A percentile compares a stretch with the other conserved stretches of the same genome.
Conservation (phyloP, 2,888 invertebrate species). For the Ectemnius lituratus region DNA sequence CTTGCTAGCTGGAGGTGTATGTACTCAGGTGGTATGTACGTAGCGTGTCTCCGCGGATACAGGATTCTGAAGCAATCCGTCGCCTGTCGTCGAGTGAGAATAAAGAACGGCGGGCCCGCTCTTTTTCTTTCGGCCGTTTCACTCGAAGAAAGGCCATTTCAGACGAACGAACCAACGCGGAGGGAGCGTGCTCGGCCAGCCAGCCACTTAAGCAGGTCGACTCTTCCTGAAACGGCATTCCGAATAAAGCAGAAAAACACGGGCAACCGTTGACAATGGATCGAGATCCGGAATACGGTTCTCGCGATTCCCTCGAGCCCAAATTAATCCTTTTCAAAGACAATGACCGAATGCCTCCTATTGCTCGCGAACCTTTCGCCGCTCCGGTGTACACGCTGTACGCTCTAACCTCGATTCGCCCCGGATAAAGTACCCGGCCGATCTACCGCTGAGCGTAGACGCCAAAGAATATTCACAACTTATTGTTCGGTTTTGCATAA, state of each 20-base stretch:
- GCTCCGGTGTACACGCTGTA: neutral
- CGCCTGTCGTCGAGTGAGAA: conserved; percentile 60
- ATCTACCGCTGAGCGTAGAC: too few species aligned
- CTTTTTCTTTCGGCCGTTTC: conserved; percentile 46
- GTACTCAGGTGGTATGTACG: too few species aligned
- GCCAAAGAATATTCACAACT: too few species aligned
- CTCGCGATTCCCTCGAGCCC: conserved; percentile 28
- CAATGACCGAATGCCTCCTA: conserved; percentile 3
- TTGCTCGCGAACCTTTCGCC: neutral
- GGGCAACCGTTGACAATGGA: conserved; percentile 30
- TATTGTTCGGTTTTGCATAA: too few species aligned
- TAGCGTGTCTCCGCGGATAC: conserved; percentile 32
- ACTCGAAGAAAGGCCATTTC: conserved; percentile 34
- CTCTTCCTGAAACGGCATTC: conserved; percentile 37
- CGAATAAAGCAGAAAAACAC: conserved; percentile 32
- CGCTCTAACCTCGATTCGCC: too few species aligned
- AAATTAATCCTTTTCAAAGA: conserved; percentile 32
- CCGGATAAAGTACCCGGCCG: too few species aligned
- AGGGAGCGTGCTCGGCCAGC: neutral
- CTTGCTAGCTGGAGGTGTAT: too few species aligned
- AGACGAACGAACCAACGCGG: conserved; percentile 4
- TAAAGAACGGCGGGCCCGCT: conserved; percentile 53
- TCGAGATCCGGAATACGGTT: conserved; percentile 39
- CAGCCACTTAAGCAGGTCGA: conserved; percentile 33
- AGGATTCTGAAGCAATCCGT: conserved; percentile 63